Percentiles rank a stretch among this genome's conserved stretches.
phyloP scores from a whole-genome alignment of 2,797 vertebrate genomes.

The Pelochelys cantorii region DNA sequence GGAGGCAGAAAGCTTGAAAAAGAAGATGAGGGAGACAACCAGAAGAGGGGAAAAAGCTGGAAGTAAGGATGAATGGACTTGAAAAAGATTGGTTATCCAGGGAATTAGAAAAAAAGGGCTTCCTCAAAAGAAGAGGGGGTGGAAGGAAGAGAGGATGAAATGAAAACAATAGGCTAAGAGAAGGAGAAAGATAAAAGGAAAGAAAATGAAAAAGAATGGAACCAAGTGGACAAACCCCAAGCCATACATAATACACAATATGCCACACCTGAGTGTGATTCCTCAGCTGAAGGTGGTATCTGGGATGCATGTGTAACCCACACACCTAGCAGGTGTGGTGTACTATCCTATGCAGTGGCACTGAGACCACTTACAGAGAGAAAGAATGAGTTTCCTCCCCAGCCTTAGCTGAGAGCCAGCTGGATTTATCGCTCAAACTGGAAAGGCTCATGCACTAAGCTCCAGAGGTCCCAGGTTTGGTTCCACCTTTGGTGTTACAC shows the following conservation, averaged over 20 bases:
- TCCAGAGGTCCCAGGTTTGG: too few relatives aligned
- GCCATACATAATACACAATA: neutral
- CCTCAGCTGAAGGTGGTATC: neutral
- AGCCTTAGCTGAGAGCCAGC: too few relatives aligned
- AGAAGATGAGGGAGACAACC: slow-evolving; percentile 36
- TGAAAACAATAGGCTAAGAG: slow-evolving; percentile 20
- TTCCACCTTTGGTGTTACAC: too few relatives aligned
- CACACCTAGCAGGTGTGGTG: too few relatives aligned
- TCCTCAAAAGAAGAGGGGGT: slow-evolving; percentile 11
- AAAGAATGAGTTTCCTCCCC: too few relatives aligned
- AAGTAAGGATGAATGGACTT: slow-evolving; percentile 27
- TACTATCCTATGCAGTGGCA: too few relatives aligned
- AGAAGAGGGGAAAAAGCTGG: slow-evolving; percentile 36
- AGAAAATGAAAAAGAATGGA: neutral
- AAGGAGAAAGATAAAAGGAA: slow-evolving; percentile 43
- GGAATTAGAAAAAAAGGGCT: slow-evolving; percentile 1
- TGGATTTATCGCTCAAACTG: too few relatives aligned
- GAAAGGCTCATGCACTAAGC: too few relatives aligned
- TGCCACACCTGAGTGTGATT: neutral
- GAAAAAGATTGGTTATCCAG: slow-evolving; percentile 56
- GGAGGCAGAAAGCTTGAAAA: slow-evolving; percentile 38
- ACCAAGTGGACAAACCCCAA: neutral
- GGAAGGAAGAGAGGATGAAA: slow-evolving; percentile 36
- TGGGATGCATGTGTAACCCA: neutral
- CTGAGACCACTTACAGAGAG: too few relatives aligned